These are phyloP conservation scores for Acrocephalus scirpaceus DNA, from an alignment of 2,797 vertebrate species.

Conservation along the genomic window DNA sequence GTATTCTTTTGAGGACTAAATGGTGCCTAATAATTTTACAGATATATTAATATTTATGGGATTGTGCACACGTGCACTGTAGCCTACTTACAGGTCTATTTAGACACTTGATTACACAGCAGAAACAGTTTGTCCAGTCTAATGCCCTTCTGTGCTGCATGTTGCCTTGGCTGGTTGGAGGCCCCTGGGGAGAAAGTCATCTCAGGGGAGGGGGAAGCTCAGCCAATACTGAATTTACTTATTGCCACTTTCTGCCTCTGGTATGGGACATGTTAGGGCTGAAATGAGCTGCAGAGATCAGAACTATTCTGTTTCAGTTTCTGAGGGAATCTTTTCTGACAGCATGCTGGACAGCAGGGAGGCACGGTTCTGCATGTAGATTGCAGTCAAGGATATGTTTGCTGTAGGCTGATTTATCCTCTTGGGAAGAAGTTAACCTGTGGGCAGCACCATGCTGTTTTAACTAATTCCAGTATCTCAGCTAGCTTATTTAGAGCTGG, in stretches of 20 bases:
- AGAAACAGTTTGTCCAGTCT: not conserved
- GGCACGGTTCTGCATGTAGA: not conserved
- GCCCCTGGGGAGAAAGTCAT: not conserved
- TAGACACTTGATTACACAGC: slow-evolving; percentile 21
- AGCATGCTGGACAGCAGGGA: not conserved
- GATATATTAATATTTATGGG: not conserved
- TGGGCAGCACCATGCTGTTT: not conserved
- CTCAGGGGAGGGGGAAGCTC: not conserved
- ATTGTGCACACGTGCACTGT: not conserved
- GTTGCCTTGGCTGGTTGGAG: slow-evolving; percentile 8
- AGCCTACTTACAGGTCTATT: not conserved
- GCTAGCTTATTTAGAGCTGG: not conserved
- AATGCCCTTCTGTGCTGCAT: not conserved
- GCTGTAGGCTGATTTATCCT: slow-evolving; percentile 21
- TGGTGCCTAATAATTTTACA: not conserved
- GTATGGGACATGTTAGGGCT: not conserved
- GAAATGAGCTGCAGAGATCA: slow-evolving; percentile 5
- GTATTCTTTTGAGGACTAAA: not conserved
- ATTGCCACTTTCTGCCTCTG: slow-evolving; percentile 2
- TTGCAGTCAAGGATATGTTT: slow-evolving; percentile 11
- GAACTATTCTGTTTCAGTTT: not conserved
- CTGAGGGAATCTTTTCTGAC: slow-evolving; percentile 15
- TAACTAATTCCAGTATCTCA: not conserved
- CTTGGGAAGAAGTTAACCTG: not conserved
- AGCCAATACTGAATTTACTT: not conserved